Conservation (phyloP, 2,113 vertebrate genomes). For the Erythrocebus patas region DNA sequence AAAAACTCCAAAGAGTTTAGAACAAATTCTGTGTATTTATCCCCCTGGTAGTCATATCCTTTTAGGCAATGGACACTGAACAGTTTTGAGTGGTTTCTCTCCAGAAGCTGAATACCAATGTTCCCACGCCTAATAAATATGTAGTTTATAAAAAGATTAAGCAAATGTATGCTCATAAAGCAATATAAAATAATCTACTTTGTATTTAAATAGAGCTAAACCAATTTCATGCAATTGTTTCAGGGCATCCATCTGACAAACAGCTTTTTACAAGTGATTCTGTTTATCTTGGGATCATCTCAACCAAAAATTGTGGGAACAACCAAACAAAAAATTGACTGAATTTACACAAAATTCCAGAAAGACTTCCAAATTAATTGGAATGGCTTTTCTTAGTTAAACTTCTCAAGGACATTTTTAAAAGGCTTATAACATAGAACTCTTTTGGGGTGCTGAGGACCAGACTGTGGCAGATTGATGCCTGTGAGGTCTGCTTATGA, state of each 20-base stretch:
- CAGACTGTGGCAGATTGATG: neutral
- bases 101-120: neutral
- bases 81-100: neutral
- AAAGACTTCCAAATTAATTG: neutral
- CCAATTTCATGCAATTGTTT: neutral
- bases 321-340: neutral
- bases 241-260: slow-evolving; percentile 17
- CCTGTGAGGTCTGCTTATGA: neutral
- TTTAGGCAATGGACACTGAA: neutral
- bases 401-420: neutral
- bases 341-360: neutral
- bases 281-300: slow-evolving; percentile 4
- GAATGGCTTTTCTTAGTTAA: neutral
- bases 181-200: slow-evolving; percentile 30
- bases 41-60: neutral
- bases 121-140: neutral
- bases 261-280: neutral
- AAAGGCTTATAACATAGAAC: neutral
- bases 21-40: neutral
- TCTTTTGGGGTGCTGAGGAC: neutral
- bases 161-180: neutral
- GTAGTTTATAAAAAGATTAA: slow-evolving; percentile 2
- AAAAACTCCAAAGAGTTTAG: neutral
- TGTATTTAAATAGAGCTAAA: slow-evolving; percentile 23
- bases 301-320: neutral